phyloP scores from a whole-genome alignment of 2,113 vertebrate genomes.

The Felis chaus region DNA sequence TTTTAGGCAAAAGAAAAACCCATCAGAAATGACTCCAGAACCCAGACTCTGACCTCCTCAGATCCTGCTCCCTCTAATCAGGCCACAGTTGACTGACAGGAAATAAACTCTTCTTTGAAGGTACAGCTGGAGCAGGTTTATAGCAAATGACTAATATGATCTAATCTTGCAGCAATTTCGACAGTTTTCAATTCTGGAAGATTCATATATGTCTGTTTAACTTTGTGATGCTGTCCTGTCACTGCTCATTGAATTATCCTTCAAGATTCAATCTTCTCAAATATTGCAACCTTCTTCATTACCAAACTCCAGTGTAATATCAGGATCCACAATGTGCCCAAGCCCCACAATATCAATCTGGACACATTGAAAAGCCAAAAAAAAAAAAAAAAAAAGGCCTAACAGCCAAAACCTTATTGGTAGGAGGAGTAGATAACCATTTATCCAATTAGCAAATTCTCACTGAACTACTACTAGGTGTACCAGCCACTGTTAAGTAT shows the following conservation, averaged over 20 bases:
- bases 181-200: conserved; percentile 68
- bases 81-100: conserved; percentile 60
- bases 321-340: not conserved
- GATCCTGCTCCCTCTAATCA: conserved; percentile 62
- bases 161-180: conserved; percentile 69
- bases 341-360: conserved; percentile 3
- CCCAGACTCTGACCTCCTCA: conserved; percentile 44
- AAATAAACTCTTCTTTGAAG: conserved; percentile 71
- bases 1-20: conserved; percentile 64
- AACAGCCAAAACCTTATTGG: not conserved
- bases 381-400: conserved; percentile 19
- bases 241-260: conserved; percentile 60
- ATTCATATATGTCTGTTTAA: conserved; percentile 66
- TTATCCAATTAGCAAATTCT: conserved; percentile 62
- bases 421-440: not conserved
- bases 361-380: conserved; percentile 15
- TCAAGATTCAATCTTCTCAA: conserved; percentile 70
- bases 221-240: conserved; percentile 55
- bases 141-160: conserved; percentile 63
- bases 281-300: conserved; percentile 58
- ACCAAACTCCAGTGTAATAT: conserved; percentile 52
- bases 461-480: conserved; percentile 14
- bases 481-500: conserved; percentile 24
- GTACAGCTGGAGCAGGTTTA: conserved; percentile 53
- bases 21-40: conserved; percentile 43